Conservation (phyloP, 2,888 invertebrate species). For the Volucella zonaria region DNA sequence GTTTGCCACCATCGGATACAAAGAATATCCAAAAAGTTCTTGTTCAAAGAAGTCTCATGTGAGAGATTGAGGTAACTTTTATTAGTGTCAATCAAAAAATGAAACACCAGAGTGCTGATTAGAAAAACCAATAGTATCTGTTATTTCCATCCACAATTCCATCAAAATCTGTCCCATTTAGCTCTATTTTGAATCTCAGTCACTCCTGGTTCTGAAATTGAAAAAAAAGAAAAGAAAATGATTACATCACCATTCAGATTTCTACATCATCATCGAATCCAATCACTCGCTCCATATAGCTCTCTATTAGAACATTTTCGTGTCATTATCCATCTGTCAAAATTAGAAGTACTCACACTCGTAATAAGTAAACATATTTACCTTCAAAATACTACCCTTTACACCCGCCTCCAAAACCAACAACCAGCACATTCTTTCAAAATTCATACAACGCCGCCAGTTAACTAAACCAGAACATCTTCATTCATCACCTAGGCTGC, state of each 20-base stretch:
- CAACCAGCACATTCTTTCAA: not conserved
- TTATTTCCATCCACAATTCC: too few relatives aligned
- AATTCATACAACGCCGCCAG: not conserved
- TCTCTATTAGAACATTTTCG: not conserved
- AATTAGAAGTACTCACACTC: conserved; percentile 13
- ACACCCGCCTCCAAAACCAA: not conserved
- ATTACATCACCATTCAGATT: conserved; percentile 1
- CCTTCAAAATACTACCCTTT: not conserved
- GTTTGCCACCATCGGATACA: too few relatives aligned
- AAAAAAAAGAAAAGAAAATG: not conserved
- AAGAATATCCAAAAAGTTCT: too few relatives aligned
- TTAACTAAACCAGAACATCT: conserved; percentile 6
- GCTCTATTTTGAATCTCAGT: not conserved
- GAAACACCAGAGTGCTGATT: too few relatives aligned
- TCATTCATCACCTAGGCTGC: conserved; percentile 17
- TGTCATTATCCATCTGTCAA: conserved; percentile 3
- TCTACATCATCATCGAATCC: not conserved
- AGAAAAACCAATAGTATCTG: too few relatives aligned
- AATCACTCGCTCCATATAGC: not conserved
- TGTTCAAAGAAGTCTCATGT: too few relatives aligned
- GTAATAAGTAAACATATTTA: conserved; percentile 11
- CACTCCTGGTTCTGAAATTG: conserved; percentile 8
- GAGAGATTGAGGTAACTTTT: too few relatives aligned
- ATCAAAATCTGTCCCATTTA: too few relatives aligned
- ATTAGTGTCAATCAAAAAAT: too few relatives aligned